Conservation (phyloP, 1,140 invertebrate species). For the Plutomurus gul region DNA sequence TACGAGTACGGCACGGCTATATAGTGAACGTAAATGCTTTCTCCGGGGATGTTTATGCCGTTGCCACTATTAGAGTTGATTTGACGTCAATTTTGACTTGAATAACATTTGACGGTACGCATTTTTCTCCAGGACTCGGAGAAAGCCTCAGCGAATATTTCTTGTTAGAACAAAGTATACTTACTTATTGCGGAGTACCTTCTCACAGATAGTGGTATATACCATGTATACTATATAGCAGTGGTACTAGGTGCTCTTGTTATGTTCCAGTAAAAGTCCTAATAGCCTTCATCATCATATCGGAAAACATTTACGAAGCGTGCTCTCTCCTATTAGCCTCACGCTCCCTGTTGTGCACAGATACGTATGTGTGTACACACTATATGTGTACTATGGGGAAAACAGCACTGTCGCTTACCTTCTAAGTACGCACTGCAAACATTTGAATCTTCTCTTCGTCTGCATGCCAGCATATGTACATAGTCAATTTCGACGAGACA, state of each 20-base stretch:
- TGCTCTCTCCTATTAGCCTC: background rate
- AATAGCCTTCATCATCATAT: slow-evolving; percentile 29
- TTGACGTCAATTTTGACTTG: slow-evolving; percentile 1
- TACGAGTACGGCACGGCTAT: background rate
- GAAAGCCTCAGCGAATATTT: background rate
- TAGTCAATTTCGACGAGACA: no score
- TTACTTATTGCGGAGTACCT: background rate
- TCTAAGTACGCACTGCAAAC: no score
- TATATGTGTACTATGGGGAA: no score
- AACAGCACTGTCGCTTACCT: no score
- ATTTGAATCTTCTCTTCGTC: no score
- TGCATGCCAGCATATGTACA: no score
- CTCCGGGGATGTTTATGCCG: background rate
- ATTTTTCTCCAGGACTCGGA: background rate
- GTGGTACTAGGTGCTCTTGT: background rate
- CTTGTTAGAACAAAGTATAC: background rate
- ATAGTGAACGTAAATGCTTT: background rate
- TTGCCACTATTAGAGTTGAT: slow-evolving; percentile 1
- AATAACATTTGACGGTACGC: background rate
- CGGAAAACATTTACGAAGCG: slow-evolving; percentile 23
- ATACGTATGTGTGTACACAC: no score
- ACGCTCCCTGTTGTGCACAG: background rate
- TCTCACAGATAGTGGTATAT: background rate
- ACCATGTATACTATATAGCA: background rate
- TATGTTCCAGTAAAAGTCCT: background rate